Conservation (phyloP, 2,888 invertebrate genomes). For the Rotaria socialis region DNA sequence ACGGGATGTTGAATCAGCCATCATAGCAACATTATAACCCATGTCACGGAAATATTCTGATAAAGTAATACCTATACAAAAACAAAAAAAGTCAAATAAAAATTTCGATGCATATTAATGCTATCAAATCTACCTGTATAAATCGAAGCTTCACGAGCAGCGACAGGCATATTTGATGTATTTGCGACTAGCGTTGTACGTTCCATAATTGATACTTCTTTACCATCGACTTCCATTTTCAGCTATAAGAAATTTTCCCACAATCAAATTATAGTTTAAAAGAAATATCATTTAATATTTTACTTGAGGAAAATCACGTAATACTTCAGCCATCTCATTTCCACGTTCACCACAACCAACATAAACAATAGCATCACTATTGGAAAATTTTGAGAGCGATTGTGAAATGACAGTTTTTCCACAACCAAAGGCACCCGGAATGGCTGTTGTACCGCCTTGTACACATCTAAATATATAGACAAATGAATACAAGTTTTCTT, state of each 20-base stretch:
- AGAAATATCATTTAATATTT: not conserved
- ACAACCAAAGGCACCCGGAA: conserved; percentile 98
- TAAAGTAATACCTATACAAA: conserved; percentile 66
- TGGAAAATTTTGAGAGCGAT: conserved; percentile 96
- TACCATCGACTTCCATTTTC: conserved; percentile 89
- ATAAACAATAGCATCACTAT: conserved; percentile 97
- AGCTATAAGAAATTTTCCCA: conserved; percentile 61
- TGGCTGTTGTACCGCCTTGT: conserved; percentile 95
- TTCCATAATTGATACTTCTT: conserved; percentile 95
- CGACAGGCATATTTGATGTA: conserved; percentile 99
- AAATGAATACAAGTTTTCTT: not conserved
- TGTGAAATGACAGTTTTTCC: conserved; percentile 99
- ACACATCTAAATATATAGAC: conserved; percentile 70
- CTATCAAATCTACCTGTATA: conserved; percentile 71
- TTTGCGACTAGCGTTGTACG: conserved; percentile 97
- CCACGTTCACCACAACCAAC: conserved; percentile 99
- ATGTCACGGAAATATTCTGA: conserved; percentile 94
- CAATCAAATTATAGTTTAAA: not conserved
- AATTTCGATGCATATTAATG: too few species aligned
- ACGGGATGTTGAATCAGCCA: conserved; percentile 99
- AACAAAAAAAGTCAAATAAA: not conserved
- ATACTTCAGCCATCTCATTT: conserved; percentile 99
- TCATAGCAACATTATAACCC: conserved; percentile 99
- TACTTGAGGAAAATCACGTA: conserved; percentile 86
- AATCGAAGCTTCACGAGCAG: conserved; percentile 98